Percentiles rank a stretch among this genome's conserved stretches.
Conservation (phyloP, 2,113 vertebrate species). For the Bos javanicus region DNA sequence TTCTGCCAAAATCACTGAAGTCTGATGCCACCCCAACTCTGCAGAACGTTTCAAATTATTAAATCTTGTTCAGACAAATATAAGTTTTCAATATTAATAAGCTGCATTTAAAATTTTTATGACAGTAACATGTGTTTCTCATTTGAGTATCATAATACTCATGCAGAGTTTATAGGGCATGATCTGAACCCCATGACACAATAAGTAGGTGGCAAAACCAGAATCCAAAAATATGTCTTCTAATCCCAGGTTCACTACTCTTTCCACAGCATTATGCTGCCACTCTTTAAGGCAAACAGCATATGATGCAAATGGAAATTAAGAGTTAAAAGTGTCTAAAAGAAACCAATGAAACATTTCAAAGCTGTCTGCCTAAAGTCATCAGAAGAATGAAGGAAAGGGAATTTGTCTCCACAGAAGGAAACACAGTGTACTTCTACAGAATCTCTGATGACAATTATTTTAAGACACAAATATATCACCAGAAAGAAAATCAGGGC, state of each 20-base stretch:
- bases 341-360: neutral
- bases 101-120: neutral
- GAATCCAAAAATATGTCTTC: conserved; percentile 29
- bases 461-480: neutral
- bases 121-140: neutral
- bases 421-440: neutral
- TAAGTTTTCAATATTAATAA: neutral
- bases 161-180: neutral
- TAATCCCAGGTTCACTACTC: neutral
- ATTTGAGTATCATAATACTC: neutral
- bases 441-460: neutral
- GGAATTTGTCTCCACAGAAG: neutral
- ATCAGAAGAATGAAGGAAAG: neutral
- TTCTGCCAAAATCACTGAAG: neutral
- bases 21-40: neutral
- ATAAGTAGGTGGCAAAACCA: neutral
- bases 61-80: neutral
- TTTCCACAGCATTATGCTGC: neutral
- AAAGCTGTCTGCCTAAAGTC: neutral
- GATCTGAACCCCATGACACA: neutral
- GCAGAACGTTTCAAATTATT: neutral
- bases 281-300: neutral
- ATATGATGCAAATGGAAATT: neutral
- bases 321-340: neutral
- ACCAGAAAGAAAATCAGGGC: neutral